Percentiles rank a stretch among this genome's conserved stretches.
Conservation (phyloP, 2,888 invertebrate genomes). For the Apamea monoglypha region DNA sequence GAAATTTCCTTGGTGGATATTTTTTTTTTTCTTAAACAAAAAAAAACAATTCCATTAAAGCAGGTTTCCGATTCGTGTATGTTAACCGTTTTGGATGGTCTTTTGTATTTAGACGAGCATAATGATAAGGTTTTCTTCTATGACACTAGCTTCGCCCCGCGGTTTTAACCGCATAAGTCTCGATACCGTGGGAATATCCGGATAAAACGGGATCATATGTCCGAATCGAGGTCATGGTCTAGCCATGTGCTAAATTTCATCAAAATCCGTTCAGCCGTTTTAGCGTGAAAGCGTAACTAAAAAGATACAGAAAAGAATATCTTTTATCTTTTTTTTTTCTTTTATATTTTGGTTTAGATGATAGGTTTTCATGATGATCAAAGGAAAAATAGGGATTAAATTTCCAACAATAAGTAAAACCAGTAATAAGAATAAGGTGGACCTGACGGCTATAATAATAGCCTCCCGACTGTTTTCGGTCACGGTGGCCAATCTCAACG, state of each 20-base stretch:
- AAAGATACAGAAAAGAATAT: too few species aligned
- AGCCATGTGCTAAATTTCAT: too few species aligned
- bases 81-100: not conserved
- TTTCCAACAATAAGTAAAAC: not conserved
- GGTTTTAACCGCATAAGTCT: too few species aligned
- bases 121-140: not conserved
- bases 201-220: too few species aligned
- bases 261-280: too few species aligned
- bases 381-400: not conserved
- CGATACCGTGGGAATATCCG: too few species aligned
- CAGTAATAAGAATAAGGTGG: not conserved
- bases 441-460: not conserved
- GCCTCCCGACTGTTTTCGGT: too few species aligned
- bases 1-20: slow-evolving; percentile 29
- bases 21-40: slow-evolving; percentile 36
- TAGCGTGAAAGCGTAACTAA: too few species aligned
- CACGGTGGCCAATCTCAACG: too few species aligned
- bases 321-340: too few species aligned
- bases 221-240: too few species aligned
- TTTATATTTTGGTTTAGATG: too few species aligned
- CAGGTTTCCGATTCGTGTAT: slow-evolving; percentile 1
- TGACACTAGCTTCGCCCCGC: not conserved
- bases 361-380: not conserved
- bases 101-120: not conserved
- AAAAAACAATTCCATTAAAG: not conserved